Conservation (phyloP, 2,113 vertebrate genomes). For the Thunnus thynnus region DNA sequence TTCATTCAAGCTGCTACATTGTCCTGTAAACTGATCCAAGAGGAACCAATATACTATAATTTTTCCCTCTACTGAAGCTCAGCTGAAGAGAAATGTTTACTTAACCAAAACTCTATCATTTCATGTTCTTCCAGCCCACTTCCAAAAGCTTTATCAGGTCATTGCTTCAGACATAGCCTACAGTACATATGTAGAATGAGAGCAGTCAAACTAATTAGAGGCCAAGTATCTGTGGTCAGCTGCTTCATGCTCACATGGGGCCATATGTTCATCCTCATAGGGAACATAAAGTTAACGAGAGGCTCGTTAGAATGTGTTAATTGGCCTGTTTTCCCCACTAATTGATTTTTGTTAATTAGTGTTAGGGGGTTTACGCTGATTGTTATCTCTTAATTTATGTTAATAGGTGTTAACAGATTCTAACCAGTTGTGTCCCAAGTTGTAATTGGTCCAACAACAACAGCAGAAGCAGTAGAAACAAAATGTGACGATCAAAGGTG, state of each 20-base stretch:
- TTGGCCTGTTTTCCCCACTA: conserved; percentile 89
- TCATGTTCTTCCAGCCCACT: too few relatives aligned
- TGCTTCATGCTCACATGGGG: conserved; percentile 86
- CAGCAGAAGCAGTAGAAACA: conserved; percentile 68
- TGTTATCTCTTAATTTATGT: conserved; percentile 60
- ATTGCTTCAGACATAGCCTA: not conserved
- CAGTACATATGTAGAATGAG: not conserved
- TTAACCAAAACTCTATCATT: too few relatives aligned
- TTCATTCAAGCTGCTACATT: too few relatives aligned
- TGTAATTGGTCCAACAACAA: conserved; percentile 75
- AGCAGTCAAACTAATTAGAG: conserved; percentile 6
- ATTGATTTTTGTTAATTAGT: conserved; percentile 89
- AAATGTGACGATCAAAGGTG: conserved; percentile 81
- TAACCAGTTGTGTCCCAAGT: conserved; percentile 82
- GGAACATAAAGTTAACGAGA: conserved; percentile 91
- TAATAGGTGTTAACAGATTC: conserved; percentile 60
- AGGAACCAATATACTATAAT: too few relatives aligned
- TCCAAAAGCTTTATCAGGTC: not conserved
- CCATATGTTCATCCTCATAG: conserved; percentile 83
- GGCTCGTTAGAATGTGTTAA: conserved; percentile 91
- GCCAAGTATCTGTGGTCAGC: conserved; percentile 84
- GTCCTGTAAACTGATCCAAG: too few relatives aligned
- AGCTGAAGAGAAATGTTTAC: too few relatives aligned
- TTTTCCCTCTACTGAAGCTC: too few relatives aligned
- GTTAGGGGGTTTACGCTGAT: conserved; percentile 45